phyloP scores from a whole-genome alignment of 2,113 vertebrate genomes.

The Gobio gobio region DNA sequence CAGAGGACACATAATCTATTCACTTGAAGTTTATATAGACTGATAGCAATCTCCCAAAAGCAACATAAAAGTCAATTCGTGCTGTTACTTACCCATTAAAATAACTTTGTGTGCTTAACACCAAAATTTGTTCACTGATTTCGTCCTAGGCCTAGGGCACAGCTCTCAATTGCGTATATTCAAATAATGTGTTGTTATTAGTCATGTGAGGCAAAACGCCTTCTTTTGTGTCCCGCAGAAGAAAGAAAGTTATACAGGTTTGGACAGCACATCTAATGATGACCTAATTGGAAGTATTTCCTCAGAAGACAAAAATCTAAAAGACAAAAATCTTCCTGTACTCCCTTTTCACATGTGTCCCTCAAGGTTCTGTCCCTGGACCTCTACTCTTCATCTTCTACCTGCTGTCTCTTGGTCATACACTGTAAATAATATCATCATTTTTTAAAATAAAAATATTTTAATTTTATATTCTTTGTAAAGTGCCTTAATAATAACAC shows the following conservation, averaged over 20 bases:
- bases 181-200: not conserved
- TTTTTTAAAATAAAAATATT: too few relatives aligned
- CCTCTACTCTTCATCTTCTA: not conserved
- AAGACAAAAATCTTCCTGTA: not conserved
- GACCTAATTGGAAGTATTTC: not conserved
- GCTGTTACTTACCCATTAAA: not conserved
- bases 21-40: not conserved
- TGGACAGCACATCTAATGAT: not conserved
- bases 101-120: not conserved
- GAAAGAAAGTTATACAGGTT: not conserved
- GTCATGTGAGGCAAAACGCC: not conserved
- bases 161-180: not conserved
- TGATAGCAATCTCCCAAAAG: not conserved
- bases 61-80: not conserved
- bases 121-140: not conserved
- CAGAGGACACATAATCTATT: not conserved
- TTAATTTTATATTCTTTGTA: too few relatives aligned
- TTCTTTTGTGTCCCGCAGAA: not conserved
- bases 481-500: too few relatives aligned
- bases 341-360: not conserved
- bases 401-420: not conserved
- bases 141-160: not conserved
- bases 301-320: not conserved
- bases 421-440: too few relatives aligned
- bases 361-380: not conserved